Evolutionary conservation across 2,797 vertebrate genomes (phyloP).

Genomic region (Alcedo atthis): DNA sequence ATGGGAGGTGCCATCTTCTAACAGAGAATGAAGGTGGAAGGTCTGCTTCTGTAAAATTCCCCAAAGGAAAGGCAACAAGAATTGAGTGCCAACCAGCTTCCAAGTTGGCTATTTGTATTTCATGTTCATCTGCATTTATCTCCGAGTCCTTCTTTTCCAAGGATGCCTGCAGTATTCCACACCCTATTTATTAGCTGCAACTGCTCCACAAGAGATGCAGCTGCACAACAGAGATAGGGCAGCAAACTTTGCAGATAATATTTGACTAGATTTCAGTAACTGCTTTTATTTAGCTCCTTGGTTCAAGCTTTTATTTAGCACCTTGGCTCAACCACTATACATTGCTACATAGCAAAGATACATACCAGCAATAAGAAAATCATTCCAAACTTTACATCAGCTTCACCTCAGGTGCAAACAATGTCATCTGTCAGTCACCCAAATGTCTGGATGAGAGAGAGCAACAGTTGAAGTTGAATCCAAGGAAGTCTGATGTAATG

Average conservation of each 20-base stretch:
- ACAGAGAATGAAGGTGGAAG: not conserved
- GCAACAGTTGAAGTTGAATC: not conserved
- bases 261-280: not conserved
- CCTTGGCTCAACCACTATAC: not conserved
- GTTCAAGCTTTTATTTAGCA: not conserved
- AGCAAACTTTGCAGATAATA: not conserved
- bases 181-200: not conserved
- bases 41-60: not conserved
- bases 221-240: not conserved
- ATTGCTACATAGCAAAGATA: not conserved
- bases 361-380: not conserved
- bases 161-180: not conserved
- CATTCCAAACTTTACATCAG: not conserved
- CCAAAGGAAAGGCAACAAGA: not conserved
- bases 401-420: not conserved
- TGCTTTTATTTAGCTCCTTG: not conserved
- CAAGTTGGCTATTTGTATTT: slow-evolving; percentile 5
- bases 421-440: not conserved
- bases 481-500: not conserved
- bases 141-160: not conserved
- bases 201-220: not conserved
- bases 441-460: not conserved
- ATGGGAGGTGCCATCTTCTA: not conserved
- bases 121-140: not conserved
- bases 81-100: not conserved